A percentile compares a stretch with the other conserved stretches of the same genome.
Evolutionary conservation across 2,797 vertebrate species (phyloP).

Genomic region (Phyllotis vaccarum): DNA sequence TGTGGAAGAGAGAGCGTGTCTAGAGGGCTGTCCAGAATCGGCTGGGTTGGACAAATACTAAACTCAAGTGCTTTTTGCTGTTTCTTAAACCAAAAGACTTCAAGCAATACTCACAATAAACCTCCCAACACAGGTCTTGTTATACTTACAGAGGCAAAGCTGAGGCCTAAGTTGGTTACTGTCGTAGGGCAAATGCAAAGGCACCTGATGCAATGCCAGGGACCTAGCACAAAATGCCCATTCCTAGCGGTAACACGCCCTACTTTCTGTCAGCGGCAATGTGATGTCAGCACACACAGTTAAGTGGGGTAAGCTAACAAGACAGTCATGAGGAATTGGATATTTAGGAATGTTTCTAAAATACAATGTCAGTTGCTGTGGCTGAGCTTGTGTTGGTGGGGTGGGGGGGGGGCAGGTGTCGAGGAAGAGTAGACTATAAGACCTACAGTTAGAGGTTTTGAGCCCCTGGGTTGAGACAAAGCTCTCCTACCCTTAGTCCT

Average conservation of each 20-base stretch:
- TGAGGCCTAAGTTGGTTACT: neutral
- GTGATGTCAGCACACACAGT: too few relatives aligned
- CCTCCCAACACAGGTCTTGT: neutral
- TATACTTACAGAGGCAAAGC: neutral
- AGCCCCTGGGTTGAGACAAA: too few relatives aligned
- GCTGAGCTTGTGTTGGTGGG: neutral
- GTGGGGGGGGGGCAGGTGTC: accelerated
- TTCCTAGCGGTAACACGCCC: neutral
- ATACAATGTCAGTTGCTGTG: neutral
- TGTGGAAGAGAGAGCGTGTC: neutral
- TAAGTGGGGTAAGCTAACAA: neutral
- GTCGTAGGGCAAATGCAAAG: neutral
- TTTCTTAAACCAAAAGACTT: neutral
- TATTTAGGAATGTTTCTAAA: conserved; percentile 2
- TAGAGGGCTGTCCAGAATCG: neutral
- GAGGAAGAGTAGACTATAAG: neutral
- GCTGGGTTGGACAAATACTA: neutral
- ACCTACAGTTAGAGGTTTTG: too few relatives aligned
- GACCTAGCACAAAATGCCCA: neutral
- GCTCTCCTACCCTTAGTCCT: too few relatives aligned
- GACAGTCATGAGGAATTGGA: neutral
- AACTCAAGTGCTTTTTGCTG: neutral
- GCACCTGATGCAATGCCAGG: neutral
- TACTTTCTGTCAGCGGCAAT: neutral
- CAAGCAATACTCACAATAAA: neutral